A percentile compares a stretch with the other conserved stretches of the same genome.
Conservation (phyloP, 2,888 invertebrate genomes). For the Drosophila yooni region DNA sequence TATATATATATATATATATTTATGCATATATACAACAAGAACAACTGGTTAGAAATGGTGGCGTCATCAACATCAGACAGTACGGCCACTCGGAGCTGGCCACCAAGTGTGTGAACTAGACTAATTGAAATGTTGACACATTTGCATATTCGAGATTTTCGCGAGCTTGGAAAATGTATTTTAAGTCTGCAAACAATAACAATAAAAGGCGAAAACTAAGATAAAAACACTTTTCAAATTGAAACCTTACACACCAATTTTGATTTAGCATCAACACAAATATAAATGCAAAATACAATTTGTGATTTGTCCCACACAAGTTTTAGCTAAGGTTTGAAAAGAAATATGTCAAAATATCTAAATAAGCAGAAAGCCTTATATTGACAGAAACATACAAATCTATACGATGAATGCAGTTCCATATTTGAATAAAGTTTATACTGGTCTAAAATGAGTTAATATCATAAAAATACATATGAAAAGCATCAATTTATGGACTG, state of each 20-base stretch:
- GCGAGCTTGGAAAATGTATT: neutral
- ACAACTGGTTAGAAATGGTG: slow-evolving; percentile 52
- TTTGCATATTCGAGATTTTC: neutral
- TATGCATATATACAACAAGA: slow-evolving; percentile 32
- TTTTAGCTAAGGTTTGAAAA: neutral
- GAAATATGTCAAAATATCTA: neutral
- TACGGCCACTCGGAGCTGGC: slow-evolving; percentile 15
- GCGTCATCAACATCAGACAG: slow-evolving; percentile 41
- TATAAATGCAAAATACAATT: neutral
- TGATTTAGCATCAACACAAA: neutral
- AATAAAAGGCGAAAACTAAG: neutral
- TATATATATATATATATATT: too few species aligned
- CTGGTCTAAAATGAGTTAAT: neutral
- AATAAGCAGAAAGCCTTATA: neutral
- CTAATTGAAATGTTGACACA: slow-evolving; percentile 6
- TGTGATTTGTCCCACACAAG: neutral
- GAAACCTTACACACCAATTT: neutral
- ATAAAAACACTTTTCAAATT: neutral
- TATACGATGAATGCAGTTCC: neutral
- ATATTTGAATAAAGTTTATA: neutral
- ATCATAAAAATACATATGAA: neutral
- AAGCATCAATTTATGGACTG: neutral
- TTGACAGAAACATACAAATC: neutral
- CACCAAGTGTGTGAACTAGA: slow-evolving; percentile 29
- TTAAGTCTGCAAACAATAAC: neutral